Evolutionary conservation across 2,888 invertebrate species (phyloP).

Genomic region (Lithophane socia): DNA sequence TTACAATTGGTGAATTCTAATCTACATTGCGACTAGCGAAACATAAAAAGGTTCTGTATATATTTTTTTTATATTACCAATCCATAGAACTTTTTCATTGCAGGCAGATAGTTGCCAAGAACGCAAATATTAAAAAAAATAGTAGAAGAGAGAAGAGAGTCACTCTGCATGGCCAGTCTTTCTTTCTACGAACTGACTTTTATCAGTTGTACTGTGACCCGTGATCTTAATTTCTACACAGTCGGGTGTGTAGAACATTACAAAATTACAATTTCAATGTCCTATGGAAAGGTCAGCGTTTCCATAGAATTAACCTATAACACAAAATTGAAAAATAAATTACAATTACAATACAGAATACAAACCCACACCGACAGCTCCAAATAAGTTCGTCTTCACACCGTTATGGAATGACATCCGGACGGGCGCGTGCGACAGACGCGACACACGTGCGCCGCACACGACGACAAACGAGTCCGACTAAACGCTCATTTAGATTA

Average conservation of each 20-base stretch:
- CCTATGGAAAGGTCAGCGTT: neutral
- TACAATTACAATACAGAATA: slow-evolving; percentile 43
- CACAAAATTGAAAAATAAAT: slow-evolving; percentile 25
- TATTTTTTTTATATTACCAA: too few species aligned
- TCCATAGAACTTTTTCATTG: neutral
- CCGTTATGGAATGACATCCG: slow-evolving; percentile 75
- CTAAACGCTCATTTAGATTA: slow-evolving; percentile 83
- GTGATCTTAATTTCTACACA: neutral
- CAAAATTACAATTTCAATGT: too few species aligned
- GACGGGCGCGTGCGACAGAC: slow-evolving; percentile 72
- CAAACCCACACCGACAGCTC: slow-evolving; percentile 51
- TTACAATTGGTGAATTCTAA: slow-evolving; percentile 45
- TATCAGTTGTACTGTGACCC: too few species aligned
- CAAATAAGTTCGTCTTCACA: slow-evolving; percentile 68
- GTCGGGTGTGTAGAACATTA: neutral
- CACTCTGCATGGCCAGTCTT: neutral
- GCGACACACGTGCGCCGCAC: slow-evolving; percentile 82
- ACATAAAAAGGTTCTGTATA: too few species aligned
- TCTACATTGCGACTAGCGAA: neutral
- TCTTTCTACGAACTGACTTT: neutral
- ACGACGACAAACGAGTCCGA: slow-evolving; percentile 82
- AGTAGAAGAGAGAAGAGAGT: neutral
- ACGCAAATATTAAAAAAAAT: neutral
- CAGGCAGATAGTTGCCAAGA: neutral
- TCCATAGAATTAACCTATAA: neutral